These are phyloP conservation scores for Synergus japonicus DNA, from an alignment of 2,888 invertebrate genomes.

Conservation along the genomic window DNA sequence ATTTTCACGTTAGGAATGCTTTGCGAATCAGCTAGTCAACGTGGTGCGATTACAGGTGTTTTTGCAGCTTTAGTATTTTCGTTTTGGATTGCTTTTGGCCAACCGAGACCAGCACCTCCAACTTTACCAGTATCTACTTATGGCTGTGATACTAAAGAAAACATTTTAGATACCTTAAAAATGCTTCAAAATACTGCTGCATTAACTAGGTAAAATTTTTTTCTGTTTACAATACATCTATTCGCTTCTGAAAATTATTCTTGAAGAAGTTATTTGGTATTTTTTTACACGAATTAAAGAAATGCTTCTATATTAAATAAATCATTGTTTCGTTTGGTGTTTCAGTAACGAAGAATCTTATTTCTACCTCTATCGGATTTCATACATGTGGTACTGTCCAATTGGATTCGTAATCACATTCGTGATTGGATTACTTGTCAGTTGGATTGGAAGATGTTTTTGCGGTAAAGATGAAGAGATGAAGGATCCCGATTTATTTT, in stretches of 20 bases:
- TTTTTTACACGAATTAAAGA: not conserved
- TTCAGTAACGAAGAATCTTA: conserved; percentile 47
- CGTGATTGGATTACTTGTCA: conserved; percentile 60
- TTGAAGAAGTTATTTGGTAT: not conserved
- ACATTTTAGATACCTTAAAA: not conserved
- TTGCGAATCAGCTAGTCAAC: conserved; percentile 85
- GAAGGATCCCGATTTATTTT: conserved; percentile 67
- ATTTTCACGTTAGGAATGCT: conserved; percentile 93
- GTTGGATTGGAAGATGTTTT: conserved; percentile 54
- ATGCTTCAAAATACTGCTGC: not conserved
- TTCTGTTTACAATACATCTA: not conserved
- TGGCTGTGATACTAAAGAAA: conserved; percentile 78
- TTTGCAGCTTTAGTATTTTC: conserved; percentile 83
- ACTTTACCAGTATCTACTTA: conserved; percentile 81
- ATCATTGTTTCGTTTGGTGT: not conserved
- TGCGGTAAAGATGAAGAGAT: conserved; percentile 29
- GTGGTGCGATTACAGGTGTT: conserved; percentile 85
- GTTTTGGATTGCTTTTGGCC: conserved; percentile 92
- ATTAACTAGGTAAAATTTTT: conserved; percentile 12
- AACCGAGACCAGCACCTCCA: conserved; percentile 83
- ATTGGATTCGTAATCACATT: conserved; percentile 65
- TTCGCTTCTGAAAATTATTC: not conserved
- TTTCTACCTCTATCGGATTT: conserved; percentile 70
- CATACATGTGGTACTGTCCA: conserved; percentile 73
- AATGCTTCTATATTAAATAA: not conserved